Evolutionary conservation across 2,113 vertebrate species (phyloP).

Genomic region (Lamprotornis superbus): DNA sequence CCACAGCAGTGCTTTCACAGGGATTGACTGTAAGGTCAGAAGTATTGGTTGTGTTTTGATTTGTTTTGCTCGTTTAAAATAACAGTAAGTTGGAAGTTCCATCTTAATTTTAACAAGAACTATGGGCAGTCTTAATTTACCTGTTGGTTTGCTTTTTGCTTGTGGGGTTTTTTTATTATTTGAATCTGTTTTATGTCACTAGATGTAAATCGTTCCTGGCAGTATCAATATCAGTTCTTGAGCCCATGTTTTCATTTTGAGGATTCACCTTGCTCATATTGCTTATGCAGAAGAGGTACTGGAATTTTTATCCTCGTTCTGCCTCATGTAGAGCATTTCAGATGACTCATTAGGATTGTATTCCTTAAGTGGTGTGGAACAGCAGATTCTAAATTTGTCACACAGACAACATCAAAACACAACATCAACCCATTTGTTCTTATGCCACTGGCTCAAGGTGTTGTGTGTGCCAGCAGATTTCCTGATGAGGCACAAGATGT

Average conservation of each 20-base stretch:
- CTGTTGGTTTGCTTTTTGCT: background rate
- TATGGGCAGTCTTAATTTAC: background rate
- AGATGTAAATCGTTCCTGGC: background rate
- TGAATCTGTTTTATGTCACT: background rate
- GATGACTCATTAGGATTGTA: constrained; percentile 42
- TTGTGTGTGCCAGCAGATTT: background rate
- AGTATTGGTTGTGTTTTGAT: background rate
- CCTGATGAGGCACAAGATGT: background rate
- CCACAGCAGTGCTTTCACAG: background rate
- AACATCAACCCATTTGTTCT: background rate
- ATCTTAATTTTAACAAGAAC: background rate
- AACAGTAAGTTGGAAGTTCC: background rate
- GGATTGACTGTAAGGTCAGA: background rate
- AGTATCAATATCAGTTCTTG: background rate
- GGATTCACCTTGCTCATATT: background rate
- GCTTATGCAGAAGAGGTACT: background rate
- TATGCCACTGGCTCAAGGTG: background rate
- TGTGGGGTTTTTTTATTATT: background rate
- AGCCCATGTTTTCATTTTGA: background rate
- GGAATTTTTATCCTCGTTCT: background rate
- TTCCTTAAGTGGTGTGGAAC: constrained; percentile 21
- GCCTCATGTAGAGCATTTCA: background rate
- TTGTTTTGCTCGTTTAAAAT: background rate
- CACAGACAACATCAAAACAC: constrained; percentile 19
- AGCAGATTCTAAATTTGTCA: constrained; percentile 48